These are phyloP conservation scores for Drepana falcataria DNA, from an alignment of 2,888 invertebrate species.

Conservation along the genomic window DNA sequence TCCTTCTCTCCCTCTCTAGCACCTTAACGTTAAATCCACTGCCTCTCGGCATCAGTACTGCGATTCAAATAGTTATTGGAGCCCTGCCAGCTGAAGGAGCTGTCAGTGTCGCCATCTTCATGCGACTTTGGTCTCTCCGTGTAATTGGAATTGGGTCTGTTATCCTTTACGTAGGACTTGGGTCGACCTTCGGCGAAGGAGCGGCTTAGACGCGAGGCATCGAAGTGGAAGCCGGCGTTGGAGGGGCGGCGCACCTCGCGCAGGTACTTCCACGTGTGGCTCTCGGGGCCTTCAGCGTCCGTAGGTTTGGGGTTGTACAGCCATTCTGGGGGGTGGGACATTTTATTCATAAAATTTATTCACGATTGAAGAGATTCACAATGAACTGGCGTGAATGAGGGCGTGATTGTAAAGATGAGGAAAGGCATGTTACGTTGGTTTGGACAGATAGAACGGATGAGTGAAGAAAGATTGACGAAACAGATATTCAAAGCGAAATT, in stretches of 20 bases:
- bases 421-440: too few relatives aligned
- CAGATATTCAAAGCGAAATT: too few relatives aligned
- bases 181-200: slow-evolving; percentile 38
- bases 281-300: slow-evolving; percentile 42
- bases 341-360: not conserved
- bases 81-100: slow-evolving; percentile 69
- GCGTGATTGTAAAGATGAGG: not conserved
- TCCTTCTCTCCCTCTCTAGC: too few relatives aligned
- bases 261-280: slow-evolving; percentile 71
- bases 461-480: too few relatives aligned
- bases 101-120: slow-evolving; percentile 66
- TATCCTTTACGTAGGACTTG: slow-evolving; percentile 30
- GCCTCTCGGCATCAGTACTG: slow-evolving; percentile 18
- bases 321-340: slow-evolving; percentile 52
- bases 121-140: slow-evolving; percentile 29
- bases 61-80: slow-evolving; percentile 42
- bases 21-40: slow-evolving; percentile 17
- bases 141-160: slow-evolving; percentile 32
- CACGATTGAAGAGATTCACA: too few relatives aligned
- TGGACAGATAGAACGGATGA: too few relatives aligned
- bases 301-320: slow-evolving; percentile 58
- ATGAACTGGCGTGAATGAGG: not conserved
- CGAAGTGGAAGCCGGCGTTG: slow-evolving; percentile 65
- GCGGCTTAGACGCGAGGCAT: slow-evolving; percentile 50
- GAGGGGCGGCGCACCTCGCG: slow-evolving; percentile 67